Conservation (phyloP, 2,797 vertebrate genomes). For the Setipinna tenuifilis region DNA sequence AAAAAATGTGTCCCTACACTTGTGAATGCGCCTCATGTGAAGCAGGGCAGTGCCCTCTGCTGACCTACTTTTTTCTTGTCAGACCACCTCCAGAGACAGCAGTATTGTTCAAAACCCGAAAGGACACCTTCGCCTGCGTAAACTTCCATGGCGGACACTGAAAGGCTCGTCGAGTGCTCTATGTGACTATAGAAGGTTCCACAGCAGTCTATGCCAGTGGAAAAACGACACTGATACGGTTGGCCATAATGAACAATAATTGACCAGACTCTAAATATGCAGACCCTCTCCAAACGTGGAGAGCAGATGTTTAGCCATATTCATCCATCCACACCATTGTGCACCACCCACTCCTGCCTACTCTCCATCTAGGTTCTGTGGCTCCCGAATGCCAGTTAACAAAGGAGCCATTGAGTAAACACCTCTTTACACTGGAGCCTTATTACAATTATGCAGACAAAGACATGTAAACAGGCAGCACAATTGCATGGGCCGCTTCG, state of each 20-base stretch:
- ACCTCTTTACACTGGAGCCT: constrained; percentile 33
- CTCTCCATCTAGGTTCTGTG: constrained; percentile 69
- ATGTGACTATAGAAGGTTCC: not conserved
- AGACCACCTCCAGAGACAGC: not conserved
- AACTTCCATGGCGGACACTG: too few relatives aligned
- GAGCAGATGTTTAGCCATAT: constrained; percentile 31
- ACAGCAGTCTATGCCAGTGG: not conserved
- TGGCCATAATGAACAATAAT: not conserved
- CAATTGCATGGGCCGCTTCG: constrained; percentile 34
- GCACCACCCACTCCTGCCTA: constrained; percentile 68
- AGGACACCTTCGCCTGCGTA: not conserved
- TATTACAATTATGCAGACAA: constrained; percentile 75
- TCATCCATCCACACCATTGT: constrained; percentile 66
- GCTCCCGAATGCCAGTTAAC: constrained; percentile 77
- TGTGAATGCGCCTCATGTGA: not conserved
- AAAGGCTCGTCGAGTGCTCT: too few relatives aligned
- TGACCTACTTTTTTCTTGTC: not conserved
- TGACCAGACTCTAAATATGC: not conserved
- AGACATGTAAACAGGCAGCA: constrained; percentile 72
- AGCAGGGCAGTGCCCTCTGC: not conserved
- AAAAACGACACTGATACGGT: not conserved
- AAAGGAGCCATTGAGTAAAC: constrained; percentile 78
- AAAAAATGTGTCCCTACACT: not conserved
- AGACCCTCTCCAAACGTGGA: not conserved
- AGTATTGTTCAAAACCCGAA: not conserved